These are phyloP conservation scores for Cryptops parisi DNA, from an alignment of 2,888 invertebrate species.

Conservation along the genomic window DNA sequence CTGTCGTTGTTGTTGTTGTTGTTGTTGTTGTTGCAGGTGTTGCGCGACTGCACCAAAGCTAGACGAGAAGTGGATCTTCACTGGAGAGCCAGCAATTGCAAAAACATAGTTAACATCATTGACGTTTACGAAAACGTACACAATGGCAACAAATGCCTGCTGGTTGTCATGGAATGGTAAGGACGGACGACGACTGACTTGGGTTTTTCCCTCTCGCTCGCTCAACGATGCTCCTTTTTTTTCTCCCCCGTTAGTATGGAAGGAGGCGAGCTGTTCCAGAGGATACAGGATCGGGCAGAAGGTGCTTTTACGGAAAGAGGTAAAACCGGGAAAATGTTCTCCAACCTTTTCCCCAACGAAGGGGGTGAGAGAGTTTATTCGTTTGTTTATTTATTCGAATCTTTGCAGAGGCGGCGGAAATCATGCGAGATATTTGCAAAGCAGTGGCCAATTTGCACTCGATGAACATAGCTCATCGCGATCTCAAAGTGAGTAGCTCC, in stretches of 20 bases:
- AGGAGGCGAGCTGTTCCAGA: constrained; percentile 91
- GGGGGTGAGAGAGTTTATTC: neutral
- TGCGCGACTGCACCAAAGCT: constrained; percentile 84
- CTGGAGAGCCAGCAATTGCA: constrained; percentile 79
- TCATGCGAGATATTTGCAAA: constrained; percentile 91
- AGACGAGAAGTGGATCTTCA: constrained; percentile 90
- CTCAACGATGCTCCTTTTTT: too few species aligned
- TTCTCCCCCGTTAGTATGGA: constrained; percentile 56
- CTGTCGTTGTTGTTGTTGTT: neutral
- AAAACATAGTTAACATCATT: constrained; percentile 78
- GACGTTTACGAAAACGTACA: constrained; percentile 98
- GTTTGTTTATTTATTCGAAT: neutral
- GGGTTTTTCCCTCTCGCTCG: too few species aligned
- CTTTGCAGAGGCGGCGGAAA: constrained; percentile 68
- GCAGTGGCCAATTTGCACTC: constrained; percentile 89
- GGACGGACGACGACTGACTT: too few species aligned
- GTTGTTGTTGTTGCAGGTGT: constrained; percentile 42
- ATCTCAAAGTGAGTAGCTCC: constrained; percentile 94
- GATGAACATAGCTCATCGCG: constrained; percentile 89
- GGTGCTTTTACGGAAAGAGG: constrained; percentile 92
- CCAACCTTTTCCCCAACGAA: neutral
- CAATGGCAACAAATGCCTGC: constrained; percentile 72
- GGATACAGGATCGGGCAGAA: constrained; percentile 88
- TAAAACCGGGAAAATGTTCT: too few species aligned
- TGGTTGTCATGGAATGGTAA: constrained; percentile 99